A percentile compares a stretch with the other conserved stretches of the same genome.
Conservation (phyloP, 2,797 vertebrate genomes). For the Crypturellus tataupa region DNA sequence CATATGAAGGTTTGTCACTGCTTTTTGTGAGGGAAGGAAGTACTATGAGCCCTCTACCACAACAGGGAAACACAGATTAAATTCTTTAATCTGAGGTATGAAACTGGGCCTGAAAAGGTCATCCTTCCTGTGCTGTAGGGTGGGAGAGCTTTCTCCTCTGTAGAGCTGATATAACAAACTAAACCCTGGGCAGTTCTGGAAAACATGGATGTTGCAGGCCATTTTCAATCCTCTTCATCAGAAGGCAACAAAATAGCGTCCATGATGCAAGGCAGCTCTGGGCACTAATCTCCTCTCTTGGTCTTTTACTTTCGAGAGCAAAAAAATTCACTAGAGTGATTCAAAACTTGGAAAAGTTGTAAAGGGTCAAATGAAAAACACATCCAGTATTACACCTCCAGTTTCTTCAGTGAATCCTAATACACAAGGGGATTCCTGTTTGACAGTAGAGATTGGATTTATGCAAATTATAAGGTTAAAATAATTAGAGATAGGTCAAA, state of each 20-base stretch:
- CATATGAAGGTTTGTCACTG: not conserved
- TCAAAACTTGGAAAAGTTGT: slow-evolving; percentile 30
- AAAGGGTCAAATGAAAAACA: slow-evolving; percentile 55
- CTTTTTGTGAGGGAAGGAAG: not conserved
- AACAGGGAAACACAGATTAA: slow-evolving; percentile 6
- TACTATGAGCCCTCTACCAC: not conserved
- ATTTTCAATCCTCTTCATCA: not conserved
- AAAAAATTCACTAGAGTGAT: slow-evolving; percentile 42
- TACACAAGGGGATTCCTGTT: slow-evolving; percentile 53
- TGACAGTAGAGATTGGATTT: slow-evolving; percentile 74
- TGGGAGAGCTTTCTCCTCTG: not conserved
- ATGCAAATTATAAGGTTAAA: slow-evolving; percentile 76
- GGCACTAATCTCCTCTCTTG: not conserved
- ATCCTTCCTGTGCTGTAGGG: not conserved
- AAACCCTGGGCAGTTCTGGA: not conserved
- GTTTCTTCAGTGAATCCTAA: slow-evolving; percentile 61
- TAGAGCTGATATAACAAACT: not conserved
- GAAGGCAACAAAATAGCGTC: not conserved
- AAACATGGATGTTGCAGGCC: not conserved
- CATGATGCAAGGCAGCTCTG: fast-evolving
- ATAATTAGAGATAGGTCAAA: slow-evolving; percentile 75
- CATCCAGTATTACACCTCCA: slow-evolving; percentile 45
- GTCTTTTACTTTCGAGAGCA: not conserved
- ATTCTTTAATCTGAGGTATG: not conserved
- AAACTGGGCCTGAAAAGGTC: slow-evolving; percentile 5